Percentiles rank a stretch among this genome's conserved stretches.
phyloP scores from a whole-genome alignment of 1,140 invertebrate genomes.

The Eueides isabella region DNA sequence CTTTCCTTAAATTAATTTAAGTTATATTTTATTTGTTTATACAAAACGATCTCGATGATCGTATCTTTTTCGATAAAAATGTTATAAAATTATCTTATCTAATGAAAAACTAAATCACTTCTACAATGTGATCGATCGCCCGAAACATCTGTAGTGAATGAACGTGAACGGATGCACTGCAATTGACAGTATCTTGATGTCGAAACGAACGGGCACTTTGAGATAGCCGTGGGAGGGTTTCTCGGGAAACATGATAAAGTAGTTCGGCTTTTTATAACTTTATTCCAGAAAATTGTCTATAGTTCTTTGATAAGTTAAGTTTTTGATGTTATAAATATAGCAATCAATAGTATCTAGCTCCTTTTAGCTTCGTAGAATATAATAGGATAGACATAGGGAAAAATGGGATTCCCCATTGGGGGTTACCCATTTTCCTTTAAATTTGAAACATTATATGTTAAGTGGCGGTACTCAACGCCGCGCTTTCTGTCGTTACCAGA shows the following conservation, averaged over 20 bases:
- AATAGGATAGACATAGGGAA: too few relatives aligned
- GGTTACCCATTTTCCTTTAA: too few relatives aligned
- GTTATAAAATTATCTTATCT: not conserved
- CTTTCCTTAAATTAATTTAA: too few relatives aligned
- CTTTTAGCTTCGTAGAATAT: too few relatives aligned
- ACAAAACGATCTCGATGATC: too few relatives aligned
- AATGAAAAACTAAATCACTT: not conserved
- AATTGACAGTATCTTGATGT: conserved; percentile 22
- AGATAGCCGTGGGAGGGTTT: not conserved
- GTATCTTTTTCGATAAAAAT: not conserved
- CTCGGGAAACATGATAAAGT: not conserved
- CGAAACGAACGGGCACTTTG: not conserved
- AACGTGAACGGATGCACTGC: not conserved
- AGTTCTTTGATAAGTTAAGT: too few relatives aligned
- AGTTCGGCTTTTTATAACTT: not conserved
- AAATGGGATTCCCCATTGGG: too few relatives aligned
- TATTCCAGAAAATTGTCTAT: not conserved
- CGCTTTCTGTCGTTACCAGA: too few relatives aligned
- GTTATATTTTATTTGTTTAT: not conserved
- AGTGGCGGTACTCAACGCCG: too few relatives aligned
- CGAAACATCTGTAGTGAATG: conserved; percentile 4
- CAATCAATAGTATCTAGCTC: too few relatives aligned
- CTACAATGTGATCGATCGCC: conserved; percentile 3
- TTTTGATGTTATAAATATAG: too few relatives aligned
- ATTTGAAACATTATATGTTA: too few relatives aligned